Conservation (phyloP, 2,888 invertebrate genomes). For the Dermolepida albohirtum region DNA sequence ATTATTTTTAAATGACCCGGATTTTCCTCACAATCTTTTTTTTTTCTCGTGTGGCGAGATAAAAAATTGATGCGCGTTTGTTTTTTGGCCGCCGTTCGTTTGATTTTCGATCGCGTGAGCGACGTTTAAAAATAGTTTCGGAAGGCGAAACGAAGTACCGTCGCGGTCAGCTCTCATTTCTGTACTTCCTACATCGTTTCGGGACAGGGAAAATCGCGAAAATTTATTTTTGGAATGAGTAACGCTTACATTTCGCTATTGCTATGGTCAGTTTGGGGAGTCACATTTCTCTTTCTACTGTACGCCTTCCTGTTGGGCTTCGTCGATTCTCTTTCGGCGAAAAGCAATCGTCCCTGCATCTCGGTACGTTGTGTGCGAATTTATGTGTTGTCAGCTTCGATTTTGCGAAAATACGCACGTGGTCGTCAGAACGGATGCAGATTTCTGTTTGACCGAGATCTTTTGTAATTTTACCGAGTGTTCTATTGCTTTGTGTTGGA, state of each 20-base stretch:
- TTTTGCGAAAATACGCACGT: no score
- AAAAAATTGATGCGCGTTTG: not conserved
- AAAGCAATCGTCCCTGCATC: no score
- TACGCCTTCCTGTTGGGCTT: constrained; percentile 57
- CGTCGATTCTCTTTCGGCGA: constrained; percentile 50
- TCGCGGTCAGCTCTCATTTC: no score
- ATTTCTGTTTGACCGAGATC: no score
- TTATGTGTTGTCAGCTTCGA: not conserved
- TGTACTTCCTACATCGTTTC: not conserved
- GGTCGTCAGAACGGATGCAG: no score
- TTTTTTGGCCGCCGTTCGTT: constrained; percentile 11
- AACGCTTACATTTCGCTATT: constrained; percentile 15
- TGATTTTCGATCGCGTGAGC: not conserved
- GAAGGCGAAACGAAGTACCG: no score
- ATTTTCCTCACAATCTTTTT: no score
- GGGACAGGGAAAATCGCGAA: not conserved
- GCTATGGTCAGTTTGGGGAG: constrained; percentile 50
- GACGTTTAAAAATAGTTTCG: not conserved
- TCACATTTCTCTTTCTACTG: constrained; percentile 53
- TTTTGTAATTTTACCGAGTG: no score
- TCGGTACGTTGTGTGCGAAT: no score
- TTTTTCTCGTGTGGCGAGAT: not conserved
- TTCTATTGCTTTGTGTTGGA: no score
- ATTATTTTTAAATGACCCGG: no score
- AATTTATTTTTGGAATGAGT: constrained; percentile 12